These are phyloP conservation scores for Poecilia wingei DNA, from an alignment of 2,797 vertebrate species.

Conservation along the genomic window DNA sequence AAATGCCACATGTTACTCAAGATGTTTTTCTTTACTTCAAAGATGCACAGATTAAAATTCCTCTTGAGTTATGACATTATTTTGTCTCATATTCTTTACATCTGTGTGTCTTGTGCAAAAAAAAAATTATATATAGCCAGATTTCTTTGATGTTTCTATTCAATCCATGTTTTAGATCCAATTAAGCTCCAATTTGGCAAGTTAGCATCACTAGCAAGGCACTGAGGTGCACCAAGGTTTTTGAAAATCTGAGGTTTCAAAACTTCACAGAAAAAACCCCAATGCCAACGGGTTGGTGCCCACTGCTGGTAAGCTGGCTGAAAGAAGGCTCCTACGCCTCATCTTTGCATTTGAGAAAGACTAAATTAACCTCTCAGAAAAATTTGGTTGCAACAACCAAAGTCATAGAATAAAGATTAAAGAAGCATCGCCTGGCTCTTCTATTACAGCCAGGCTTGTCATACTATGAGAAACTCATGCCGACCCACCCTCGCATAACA, in stretches of 20 bases:
- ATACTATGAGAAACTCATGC: no score
- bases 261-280: no score
- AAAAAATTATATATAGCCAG: neutral
- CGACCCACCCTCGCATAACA: no score
- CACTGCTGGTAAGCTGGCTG: no score
- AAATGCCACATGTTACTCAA: neutral
- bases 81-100: neutral
- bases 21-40: conserved; percentile 2
- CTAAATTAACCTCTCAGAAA: no score
- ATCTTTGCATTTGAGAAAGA: no score
- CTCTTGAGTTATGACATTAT: neutral
- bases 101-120: neutral
- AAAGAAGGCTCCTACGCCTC: no score
- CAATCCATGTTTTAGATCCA: neutral
- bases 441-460: no score
- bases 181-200: neutral
- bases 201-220: neutral
- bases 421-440: no score
- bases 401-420: no score
- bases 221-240: neutral
- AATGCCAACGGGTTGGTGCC: no score
- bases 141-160: neutral
- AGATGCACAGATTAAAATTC: neutral
- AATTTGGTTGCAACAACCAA: no score
- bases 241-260: neutral